These are phyloP conservation scores for Eptatretus burgeri DNA, from an alignment of 2,113 vertebrate genomes.

Conservation along the genomic window DNA sequence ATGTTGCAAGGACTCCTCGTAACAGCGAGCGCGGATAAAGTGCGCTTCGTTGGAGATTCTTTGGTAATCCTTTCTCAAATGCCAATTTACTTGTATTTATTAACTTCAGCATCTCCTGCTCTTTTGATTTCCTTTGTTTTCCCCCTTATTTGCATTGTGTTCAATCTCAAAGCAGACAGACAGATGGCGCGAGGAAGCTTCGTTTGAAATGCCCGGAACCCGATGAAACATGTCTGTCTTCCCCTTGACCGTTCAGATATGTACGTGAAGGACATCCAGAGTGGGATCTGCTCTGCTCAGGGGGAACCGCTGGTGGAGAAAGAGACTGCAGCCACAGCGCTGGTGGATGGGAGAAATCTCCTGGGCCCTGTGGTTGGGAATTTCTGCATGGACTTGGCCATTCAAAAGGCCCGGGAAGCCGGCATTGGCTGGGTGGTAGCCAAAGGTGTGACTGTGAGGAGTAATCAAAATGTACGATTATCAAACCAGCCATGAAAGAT, in stretches of 20 bases:
- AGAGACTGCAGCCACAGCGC: conserved; percentile 20
- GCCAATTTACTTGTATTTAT: no score
- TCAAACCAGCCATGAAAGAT: background rate
- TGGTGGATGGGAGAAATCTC: conserved; percentile 25
- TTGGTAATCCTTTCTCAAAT: no score
- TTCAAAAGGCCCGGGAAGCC: conserved; percentile 21
- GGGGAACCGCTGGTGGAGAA: conserved; percentile 21
- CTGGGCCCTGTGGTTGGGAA: conserved; percentile 29
- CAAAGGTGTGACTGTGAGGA: conserved; percentile 14
- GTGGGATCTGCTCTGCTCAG: conserved; percentile 21
- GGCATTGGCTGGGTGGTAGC: conserved; percentile 32
- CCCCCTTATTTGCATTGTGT: no score
- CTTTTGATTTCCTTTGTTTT: no score
- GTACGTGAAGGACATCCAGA: conserved; percentile 23
- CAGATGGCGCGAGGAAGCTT: no score
- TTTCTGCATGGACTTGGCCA: conserved; percentile 28
- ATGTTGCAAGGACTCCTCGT: no score
- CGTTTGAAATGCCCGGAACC: no score
- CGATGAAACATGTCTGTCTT: no score
- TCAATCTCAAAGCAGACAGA: no score
- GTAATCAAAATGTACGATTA: background rate
- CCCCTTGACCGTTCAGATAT: conserved; percentile 16
- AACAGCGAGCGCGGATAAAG: no score
- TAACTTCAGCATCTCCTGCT: no score
- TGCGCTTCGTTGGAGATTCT: no score